Base-by-base conservation (phyloP, 2,888 invertebrate species). In the Scaptomyza cyrtandrae region DNA sequence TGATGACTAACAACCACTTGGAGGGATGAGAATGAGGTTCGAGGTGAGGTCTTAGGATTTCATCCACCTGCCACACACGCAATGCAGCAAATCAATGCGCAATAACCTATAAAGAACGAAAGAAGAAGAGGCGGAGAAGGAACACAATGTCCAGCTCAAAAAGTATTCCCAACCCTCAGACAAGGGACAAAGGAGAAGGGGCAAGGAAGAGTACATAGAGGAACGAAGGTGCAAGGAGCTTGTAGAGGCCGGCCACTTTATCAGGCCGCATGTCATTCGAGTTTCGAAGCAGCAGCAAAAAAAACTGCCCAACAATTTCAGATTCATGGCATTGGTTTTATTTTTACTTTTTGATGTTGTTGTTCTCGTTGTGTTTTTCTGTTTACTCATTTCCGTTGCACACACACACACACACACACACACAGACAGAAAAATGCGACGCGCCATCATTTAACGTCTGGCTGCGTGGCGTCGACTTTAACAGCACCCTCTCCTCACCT, bases 361-460 rank as follows among this genome's bases (percentile, higher is more conserved):
- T 19, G 19, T 41, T 43, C 27, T 24, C 39, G 43, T 66, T 60
- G 62, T 68, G 56, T 74, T 55, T 67, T 73, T 84, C 71, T 80
- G 82, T 84, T 86, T 76, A 68, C 78, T 83, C 83, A 84, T 86
- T 84, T 83, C 86, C 86, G 81, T 80, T 86, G 52, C 66, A 62
- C 75, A 75, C 71, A 66, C 65, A 67, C 62, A 72, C 39, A 61
- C 46, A 49, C 31, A 27, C 14, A 43, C 33, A 52, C 45, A 33
- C 39, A 43, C 41, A 27, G 3, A 53, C 39, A 52, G 24, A 24
- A 66, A 64, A 64, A 64, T 80, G 83, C 80, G 80, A 80, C 73
- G 78, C 74, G 77, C 79, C 77, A 77, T 77, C 79, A 80, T 78
- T 77, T 78, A 80, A 69, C 75, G 77, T 76, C 81, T 78, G 78